A percentile compares a stretch with the other conserved stretches of the same genome.
Evolutionary conservation across 1,140 invertebrate genomes (phyloP).

Genomic region (Meteorus sp.): DNA sequence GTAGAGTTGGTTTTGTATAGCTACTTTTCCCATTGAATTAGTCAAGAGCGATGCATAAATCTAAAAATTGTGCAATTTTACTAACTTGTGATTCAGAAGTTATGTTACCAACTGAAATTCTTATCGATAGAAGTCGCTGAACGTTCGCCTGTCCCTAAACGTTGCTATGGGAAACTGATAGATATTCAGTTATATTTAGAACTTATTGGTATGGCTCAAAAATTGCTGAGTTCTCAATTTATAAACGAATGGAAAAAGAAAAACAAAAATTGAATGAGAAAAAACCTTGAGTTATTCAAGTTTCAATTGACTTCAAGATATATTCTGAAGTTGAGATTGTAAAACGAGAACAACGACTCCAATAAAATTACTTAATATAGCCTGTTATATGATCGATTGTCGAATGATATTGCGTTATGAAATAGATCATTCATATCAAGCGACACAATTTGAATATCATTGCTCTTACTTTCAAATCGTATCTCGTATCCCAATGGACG

Average conservation of each 20-base stretch:
- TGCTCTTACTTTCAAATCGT: conserved; percentile 34
- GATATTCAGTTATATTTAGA: conserved; percentile 39
- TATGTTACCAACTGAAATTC: neutral
- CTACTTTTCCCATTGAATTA: too few species aligned
- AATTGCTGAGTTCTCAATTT: conserved; percentile 34
- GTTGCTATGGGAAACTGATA: conserved; percentile 34
- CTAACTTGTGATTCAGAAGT: neutral
- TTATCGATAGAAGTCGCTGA: conserved; percentile 22
- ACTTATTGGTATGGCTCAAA: conserved; percentile 34
- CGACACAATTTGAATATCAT: conserved; percentile 6
- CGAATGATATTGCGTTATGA: neutral
- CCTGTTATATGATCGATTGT: too few species aligned
- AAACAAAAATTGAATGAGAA: too few species aligned
- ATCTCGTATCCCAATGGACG: conserved; percentile 41
- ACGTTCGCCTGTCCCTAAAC: conserved; percentile 36
- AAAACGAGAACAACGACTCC: too few species aligned
- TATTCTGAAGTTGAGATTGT: too few species aligned
- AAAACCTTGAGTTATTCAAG: too few species aligned
- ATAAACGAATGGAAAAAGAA: conserved; percentile 15
- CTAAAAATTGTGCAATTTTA: conserved; percentile 17
- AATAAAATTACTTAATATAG: too few species aligned
- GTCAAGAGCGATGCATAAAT: too few species aligned
- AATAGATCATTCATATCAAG: neutral
- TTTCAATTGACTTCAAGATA: too few species aligned
- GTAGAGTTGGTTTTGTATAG: too few species aligned